Evolutionary conservation across 37 sponge, comb jelly and placozoan genomes (phyloP).

Genomic region (Oopsacas minuta): DNA sequence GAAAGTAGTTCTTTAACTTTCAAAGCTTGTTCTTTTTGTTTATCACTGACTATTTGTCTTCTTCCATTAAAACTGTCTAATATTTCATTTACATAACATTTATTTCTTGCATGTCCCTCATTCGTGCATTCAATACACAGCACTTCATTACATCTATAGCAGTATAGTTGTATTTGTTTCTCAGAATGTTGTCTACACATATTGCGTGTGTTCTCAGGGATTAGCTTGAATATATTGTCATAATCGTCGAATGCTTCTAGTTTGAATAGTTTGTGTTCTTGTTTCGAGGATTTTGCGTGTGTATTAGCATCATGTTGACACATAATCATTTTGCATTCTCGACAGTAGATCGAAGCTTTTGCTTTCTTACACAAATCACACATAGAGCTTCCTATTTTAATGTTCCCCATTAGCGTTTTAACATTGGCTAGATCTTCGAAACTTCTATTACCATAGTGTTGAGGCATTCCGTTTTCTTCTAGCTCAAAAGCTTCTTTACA

Average conservation of each 20-base stretch:
- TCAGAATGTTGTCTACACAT: not conserved
- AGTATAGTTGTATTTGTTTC: not conserved
- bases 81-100: not conserved
- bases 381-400: not conserved
- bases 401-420: not conserved
- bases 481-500: not conserved
- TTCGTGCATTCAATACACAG: not conserved
- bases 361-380: not conserved
- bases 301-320: not conserved
- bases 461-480: not conserved
- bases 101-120: not conserved
- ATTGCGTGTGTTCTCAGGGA: not conserved
- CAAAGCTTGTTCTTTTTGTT: not conserved
- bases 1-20: not conserved
- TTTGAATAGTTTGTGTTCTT: not conserved
- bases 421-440: not conserved
- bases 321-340: not conserved
- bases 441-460: not conserved
- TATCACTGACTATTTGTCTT: not conserved
- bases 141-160: constrained; percentile 7
- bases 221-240: not conserved
- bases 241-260: not conserved
- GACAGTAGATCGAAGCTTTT: not conserved
- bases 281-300: not conserved
- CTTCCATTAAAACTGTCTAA: not conserved